A percentile compares a stretch with the other conserved stretches of the same genome.
Conservation (phyloP, 2,888 invertebrate genomes). For the Lasioglossum villosulum region DNA sequence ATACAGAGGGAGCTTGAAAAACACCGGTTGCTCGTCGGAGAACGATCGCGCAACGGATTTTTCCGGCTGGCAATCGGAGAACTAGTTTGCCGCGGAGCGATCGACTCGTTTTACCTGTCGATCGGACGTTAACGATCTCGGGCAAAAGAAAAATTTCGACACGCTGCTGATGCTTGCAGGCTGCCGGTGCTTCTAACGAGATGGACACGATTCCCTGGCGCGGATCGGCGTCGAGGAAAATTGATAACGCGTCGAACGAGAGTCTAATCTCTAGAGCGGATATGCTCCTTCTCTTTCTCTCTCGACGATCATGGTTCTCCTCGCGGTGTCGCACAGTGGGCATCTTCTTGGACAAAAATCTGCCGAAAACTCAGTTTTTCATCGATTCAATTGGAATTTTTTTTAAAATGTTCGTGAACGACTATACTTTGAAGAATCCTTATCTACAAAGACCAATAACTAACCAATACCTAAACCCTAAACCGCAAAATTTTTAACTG, state of each 20-base stretch:
- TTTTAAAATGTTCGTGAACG: too few species aligned
- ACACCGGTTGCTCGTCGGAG: neutral
- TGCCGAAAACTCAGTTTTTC: too few species aligned
- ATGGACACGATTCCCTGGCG: neutral
- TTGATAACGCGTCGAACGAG: neutral
- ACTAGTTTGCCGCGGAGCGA: constrained; percentile 7
- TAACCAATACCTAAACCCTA: too few species aligned
- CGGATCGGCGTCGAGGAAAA: neutral
- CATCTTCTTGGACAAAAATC: too few species aligned
- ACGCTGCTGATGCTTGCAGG: neutral
- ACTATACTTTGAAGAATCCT: too few species aligned
- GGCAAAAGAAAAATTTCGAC: constrained; percentile 4
- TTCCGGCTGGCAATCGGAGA: neutral
- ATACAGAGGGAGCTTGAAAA: constrained; percentile 2
- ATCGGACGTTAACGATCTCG: constrained; percentile 2
- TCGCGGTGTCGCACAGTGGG: neutral
- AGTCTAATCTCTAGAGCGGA: neutral
- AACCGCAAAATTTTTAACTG: too few species aligned
- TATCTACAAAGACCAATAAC: too few species aligned
- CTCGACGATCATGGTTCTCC: neutral
- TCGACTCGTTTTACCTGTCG: constrained; percentile 15
- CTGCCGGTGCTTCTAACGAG: neutral
- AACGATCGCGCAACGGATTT: neutral
- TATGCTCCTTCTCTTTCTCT: neutral
- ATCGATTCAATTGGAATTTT: too few species aligned